These are phyloP conservation scores for Nasonia oneida DNA, from an alignment of 2,888 invertebrate species.

Conservation along the genomic window DNA sequence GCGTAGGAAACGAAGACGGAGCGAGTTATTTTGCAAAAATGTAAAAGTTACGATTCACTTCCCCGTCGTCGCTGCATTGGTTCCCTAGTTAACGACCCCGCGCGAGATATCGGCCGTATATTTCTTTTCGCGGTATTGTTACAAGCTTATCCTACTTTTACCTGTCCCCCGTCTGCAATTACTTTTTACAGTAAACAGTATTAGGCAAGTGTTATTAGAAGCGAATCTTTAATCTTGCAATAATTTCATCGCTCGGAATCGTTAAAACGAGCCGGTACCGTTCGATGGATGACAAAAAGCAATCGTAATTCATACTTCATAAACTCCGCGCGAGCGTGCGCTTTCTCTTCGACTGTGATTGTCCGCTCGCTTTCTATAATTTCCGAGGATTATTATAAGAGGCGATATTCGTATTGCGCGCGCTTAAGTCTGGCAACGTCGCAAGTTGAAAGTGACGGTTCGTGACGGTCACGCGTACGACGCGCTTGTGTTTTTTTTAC, in stretches of 20 bases:
- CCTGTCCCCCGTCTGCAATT: slow-evolving; percentile 36
- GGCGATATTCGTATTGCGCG: neutral
- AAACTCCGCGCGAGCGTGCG: slow-evolving; percentile 33
- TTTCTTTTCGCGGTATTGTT: slow-evolving; percentile 17
- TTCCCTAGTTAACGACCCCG: neutral
- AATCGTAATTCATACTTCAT: slow-evolving; percentile 61
- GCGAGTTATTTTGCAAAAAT: slow-evolving; percentile 21
- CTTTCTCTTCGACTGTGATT: slow-evolving; percentile 50
- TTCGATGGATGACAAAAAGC: slow-evolving; percentile 22
- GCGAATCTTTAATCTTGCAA: slow-evolving; percentile 56
- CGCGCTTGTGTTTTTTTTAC: too few relatives aligned
- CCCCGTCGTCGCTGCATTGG: neutral
- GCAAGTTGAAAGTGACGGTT: neutral
- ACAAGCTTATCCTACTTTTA: slow-evolving; percentile 34
- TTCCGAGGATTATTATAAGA: neutral
- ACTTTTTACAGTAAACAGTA: slow-evolving; percentile 47
- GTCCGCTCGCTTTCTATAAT: slow-evolving; percentile 24
- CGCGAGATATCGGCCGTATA: slow-evolving; percentile 14
- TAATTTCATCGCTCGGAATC: slow-evolving; percentile 41
- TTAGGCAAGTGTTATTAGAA: slow-evolving; percentile 50
- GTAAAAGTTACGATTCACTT: slow-evolving; percentile 49
- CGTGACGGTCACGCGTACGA: too few relatives aligned
- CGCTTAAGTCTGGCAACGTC: neutral
- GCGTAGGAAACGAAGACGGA: slow-evolving; percentile 13
- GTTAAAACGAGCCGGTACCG: slow-evolving; percentile 37